Evolutionary conservation across 2,888 invertebrate genomes (phyloP), one percentile per base, ranked within the genome.

Genomic region (Coremacera marginata): DNA sequence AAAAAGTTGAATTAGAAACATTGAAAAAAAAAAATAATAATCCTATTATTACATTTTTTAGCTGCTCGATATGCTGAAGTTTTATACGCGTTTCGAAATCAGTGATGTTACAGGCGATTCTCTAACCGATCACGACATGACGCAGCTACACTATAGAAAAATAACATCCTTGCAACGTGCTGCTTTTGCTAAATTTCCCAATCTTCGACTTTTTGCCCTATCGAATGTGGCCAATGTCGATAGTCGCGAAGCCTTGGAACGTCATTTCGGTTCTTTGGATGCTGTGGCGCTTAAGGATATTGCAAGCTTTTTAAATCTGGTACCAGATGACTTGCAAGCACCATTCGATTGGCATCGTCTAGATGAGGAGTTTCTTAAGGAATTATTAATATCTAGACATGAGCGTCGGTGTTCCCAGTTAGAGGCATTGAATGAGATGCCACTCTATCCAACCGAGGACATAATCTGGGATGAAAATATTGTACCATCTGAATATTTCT

Each of bases 401-500:
- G 97, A 98, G 88, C 92, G 94, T 57, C 92, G 97, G 70, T 93
- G 94, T 51, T 98, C 98, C 0, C 98, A 99, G 86, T 90, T 99
- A 74, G 97, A 98, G 86, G 95, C 96, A 75, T 90, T 99, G 14
- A 99, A 99, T 88, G 95, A 97, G 83, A 98, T 99, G 97, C 99
- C 99, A 0, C 91, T 99, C 0, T 99, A 99, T 88, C 99, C 99
- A 0, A 99, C 98, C 0, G 99, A 99, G 88, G 94, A 96, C 78
- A 95, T 99, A 3, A 97, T 99, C 83, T 99, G 99, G 99, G 97
- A 99, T 89, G 98, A 99, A 89, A 98, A 99, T 87, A 94, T 99
- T 62, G 99, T 99, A 0, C 99, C 99, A 0, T 96, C 97, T 0
- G 98, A 99, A 85, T 98, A 98, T 88, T 99, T 96, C 90, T 96